Percentiles rank a stretch among this genome's conserved stretches.
Evolutionary conservation across 2,797 vertebrate species (phyloP).

Genomic region (Gambusia yucatana): DNA sequence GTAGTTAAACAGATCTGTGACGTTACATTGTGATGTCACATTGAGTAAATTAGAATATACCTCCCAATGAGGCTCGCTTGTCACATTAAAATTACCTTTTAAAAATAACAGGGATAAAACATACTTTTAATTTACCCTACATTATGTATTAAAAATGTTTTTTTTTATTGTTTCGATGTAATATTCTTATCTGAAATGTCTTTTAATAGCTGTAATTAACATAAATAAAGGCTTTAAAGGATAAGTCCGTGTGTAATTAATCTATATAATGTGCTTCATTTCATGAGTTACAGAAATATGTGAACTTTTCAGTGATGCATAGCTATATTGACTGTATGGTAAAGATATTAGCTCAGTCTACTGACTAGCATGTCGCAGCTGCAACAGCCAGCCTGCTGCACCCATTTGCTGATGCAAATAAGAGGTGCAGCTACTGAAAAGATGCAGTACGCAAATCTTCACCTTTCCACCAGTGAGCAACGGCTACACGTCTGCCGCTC

Average conservation of each 20-base stretch:
- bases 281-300: not conserved
- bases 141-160: not conserved
- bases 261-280: not conserved
- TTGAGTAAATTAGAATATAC: not conserved
- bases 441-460: not conserved
- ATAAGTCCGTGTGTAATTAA: not conserved
- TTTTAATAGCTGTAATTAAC: not conserved
- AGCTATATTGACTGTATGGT: not conserved
- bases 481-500: slow-evolving; percentile 3
- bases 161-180: not conserved
- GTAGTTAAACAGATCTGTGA: slow-evolving; percentile 5
- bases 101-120: not conserved
- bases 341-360: slow-evolving; percentile 2
- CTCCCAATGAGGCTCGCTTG: not conserved
- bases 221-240: not conserved
- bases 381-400: slow-evolving; percentile 29
- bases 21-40: not conserved
- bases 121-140: not conserved
- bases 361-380: slow-evolving; percentile 9
- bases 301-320: not conserved
- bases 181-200: not conserved
- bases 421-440: slow-evolving; percentile 32
- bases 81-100: not conserved
- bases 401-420: slow-evolving; percentile 61
- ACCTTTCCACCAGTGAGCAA: slow-evolving; percentile 15